These are phyloP conservation scores for Oligia strigilis DNA, from an alignment of 2,888 invertebrate species.

Conservation along the genomic window DNA sequence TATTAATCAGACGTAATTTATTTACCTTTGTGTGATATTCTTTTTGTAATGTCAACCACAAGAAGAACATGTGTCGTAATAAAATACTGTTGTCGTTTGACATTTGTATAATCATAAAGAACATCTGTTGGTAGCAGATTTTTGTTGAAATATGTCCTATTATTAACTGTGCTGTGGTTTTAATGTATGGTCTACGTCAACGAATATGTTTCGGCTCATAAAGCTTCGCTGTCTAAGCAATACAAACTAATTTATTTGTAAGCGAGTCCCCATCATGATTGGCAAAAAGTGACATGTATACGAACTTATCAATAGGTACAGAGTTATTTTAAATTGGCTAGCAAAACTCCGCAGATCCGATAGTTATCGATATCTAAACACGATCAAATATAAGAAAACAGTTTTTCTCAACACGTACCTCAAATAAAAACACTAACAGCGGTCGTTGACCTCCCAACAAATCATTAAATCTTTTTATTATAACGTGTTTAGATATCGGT, in stretches of 20 bases:
- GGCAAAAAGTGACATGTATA: neutral
- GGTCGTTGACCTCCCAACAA: neutral
- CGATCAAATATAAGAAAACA: neutral
- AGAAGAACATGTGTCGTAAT: constrained; percentile 61
- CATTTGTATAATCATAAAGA: constrained; percentile 55
- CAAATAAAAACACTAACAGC: neutral
- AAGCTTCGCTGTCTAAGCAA: neutral
- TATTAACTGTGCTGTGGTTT: constrained; percentile 1
- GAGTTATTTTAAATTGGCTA: neutral
- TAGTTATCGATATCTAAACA: neutral
- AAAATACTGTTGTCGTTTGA: constrained; percentile 39
- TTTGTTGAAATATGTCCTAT: constrained; percentile 30
- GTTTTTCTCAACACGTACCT: neutral
- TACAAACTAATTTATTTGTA: neutral
- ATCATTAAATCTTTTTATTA: neutral
- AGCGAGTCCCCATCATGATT: neutral
- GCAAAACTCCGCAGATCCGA: neutral
- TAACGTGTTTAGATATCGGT: neutral
- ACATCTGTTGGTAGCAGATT: constrained; percentile 52
- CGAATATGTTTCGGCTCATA: constrained; percentile 7
- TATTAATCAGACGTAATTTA: constrained; percentile 61
- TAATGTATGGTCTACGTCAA: constrained; percentile 28
- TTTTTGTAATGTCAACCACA: constrained; percentile 41
- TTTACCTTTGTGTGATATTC: constrained; percentile 52
- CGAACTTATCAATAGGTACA: neutral